phyloP scores from a whole-genome alignment of 1,140 invertebrate genomes.

The Lepidotrigona ventralis region DNA sequence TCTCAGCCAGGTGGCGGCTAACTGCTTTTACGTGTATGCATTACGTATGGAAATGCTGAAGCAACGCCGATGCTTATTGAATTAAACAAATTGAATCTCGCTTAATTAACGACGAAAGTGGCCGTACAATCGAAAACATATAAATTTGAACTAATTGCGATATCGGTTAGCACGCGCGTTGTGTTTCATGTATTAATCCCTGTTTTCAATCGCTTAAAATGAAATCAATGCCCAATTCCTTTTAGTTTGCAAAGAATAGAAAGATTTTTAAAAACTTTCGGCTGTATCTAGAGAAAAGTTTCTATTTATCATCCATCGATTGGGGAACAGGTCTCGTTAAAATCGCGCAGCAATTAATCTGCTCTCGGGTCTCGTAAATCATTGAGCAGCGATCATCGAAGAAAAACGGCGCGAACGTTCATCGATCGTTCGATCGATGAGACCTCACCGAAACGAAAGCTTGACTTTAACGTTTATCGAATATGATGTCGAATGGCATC shows the following conservation, averaged over 20 bases:
- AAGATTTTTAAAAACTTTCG: neutral
- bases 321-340: constrained; percentile 47
- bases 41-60: neutral
- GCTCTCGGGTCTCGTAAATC: constrained; percentile 47
- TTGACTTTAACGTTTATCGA: constrained; percentile 26
- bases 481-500: constrained; percentile 28
- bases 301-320: neutral
- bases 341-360: constrained; percentile 52
- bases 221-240: too few species aligned
- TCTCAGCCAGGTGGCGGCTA: neutral
- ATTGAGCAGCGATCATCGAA: constrained; percentile 42
- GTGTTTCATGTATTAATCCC: too few species aligned
- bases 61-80: neutral
- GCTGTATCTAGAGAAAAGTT: neutral
- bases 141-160: neutral
- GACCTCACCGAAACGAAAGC: constrained; percentile 36
- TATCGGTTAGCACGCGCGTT: neutral
- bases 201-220: too few species aligned
- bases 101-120: neutral
- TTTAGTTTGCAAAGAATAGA: neutral
- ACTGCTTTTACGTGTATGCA: neutral
- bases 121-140: neutral
- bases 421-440: constrained; percentile 15
- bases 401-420: constrained; percentile 37
- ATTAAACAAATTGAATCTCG: neutral